phyloP scores from a whole-genome alignment of 2,113 vertebrate species.

The Phalacrocorax pelagicus region DNA sequence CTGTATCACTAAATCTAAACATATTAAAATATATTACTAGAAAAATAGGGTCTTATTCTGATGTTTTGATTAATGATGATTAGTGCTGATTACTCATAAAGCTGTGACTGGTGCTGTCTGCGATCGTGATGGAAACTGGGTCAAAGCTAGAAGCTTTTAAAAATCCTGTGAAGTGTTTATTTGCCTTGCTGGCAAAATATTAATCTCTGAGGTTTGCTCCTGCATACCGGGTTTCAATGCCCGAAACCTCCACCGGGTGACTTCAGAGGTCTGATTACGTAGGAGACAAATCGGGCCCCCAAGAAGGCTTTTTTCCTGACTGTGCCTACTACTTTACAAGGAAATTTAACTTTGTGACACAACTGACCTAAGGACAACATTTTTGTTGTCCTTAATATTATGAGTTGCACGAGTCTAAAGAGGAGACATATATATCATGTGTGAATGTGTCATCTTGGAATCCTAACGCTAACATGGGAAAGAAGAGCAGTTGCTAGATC shows the following conservation, averaged over 20 bases:
- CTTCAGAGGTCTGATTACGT: not conserved
- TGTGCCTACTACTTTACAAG: not conserved
- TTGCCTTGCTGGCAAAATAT: not conserved
- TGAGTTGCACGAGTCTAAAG: not conserved
- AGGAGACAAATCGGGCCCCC: not conserved
- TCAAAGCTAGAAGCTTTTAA: not conserved
- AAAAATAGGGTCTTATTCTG: not conserved
- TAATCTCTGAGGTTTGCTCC: not conserved
- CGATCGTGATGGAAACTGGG: fast-evolving
- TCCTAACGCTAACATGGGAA: not conserved
- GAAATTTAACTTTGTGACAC: not conserved
- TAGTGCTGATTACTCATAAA: not conserved
- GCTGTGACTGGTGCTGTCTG: not conserved
- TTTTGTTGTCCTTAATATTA: not conserved
- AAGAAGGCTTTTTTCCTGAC: not conserved
- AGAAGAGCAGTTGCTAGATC: not conserved
- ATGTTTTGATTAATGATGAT: not conserved
- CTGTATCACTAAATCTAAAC: not conserved
- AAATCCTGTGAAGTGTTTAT: not conserved
- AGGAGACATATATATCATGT: not conserved
- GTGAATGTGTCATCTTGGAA: not conserved
- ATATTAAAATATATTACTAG: not conserved
- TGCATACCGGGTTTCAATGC: not conserved
- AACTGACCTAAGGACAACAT: not conserved
- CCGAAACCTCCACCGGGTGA: not conserved